Percentiles rank a stretch among this genome's conserved stretches.
phyloP scores from a whole-genome alignment of 64 coral and sea anemone species.

The Stichodactyla helianthus region DNA sequence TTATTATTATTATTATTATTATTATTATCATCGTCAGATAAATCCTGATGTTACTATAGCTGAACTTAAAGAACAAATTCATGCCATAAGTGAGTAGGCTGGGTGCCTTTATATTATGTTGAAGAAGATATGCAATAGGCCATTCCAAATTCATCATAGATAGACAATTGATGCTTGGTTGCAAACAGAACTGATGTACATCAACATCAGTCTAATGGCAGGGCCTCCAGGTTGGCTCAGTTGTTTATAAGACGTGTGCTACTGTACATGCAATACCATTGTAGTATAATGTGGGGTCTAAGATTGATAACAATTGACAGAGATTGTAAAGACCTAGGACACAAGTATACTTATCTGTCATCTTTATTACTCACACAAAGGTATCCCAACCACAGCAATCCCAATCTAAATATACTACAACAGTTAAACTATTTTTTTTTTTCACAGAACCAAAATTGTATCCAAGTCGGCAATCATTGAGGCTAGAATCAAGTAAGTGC shows the following conservation, averaged over 20 bases:
- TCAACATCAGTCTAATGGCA: too few species aligned
- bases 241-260: too few species aligned
- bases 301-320: too few species aligned
- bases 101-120: not conserved
- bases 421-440: slow-evolving; percentile 1
- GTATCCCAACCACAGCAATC: not conserved
- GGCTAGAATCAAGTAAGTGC: slow-evolving; percentile 71
- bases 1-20: not conserved
- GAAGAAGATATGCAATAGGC: not conserved
- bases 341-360: too few species aligned
- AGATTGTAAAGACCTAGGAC: too few species aligned
- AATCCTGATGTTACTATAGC: slow-evolving; percentile 33
- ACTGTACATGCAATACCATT: too few species aligned
- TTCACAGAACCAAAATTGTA: slow-evolving; percentile 76
- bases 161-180: too few species aligned
- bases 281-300: too few species aligned
- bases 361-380: too few species aligned
- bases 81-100: slow-evolving; percentile 44
- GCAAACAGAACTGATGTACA: too few species aligned
- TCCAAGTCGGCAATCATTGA: slow-evolving; percentile 81
- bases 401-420: not conserved
- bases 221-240: too few species aligned
- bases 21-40: slow-evolving; percentile 19
- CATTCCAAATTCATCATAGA: too few species aligned
- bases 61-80: slow-evolving; percentile 57